phyloP scores from a whole-genome alignment of 2,888 invertebrate species.

The Horisme vitalbata region DNA sequence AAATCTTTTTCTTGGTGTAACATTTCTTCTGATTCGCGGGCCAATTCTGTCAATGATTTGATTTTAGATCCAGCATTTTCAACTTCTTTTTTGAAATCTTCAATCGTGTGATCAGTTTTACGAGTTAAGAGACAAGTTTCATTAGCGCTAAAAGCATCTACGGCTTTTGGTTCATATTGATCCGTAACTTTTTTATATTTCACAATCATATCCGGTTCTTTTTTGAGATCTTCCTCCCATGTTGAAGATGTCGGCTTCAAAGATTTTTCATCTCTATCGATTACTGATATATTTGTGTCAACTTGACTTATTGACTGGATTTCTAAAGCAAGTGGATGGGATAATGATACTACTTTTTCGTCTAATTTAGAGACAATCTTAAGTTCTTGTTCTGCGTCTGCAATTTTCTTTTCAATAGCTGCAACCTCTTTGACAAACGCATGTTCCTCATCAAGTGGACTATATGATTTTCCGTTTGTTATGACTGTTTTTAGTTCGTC shows the following conservation, averaged over 20 bases:
- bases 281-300: neutral
- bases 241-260: no score
- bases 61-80: constrained; percentile 28
- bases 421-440: constrained; percentile 17
- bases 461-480: constrained; percentile 19
- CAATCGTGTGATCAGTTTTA: constrained; percentile 1
- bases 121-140: neutral
- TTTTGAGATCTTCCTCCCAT: no score
- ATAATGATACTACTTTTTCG: neutral
- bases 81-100: constrained; percentile 31
- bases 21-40: constrained; percentile 45
- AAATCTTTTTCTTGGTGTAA: constrained; percentile 43
- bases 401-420: constrained; percentile 20
- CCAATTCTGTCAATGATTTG: constrained; percentile 34
- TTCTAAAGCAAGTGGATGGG: constrained; percentile 6
- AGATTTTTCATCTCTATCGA: neutral
- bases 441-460: constrained; percentile 18
- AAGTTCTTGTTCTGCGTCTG: constrained; percentile 37
- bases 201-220: no score
- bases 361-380: constrained; percentile 34
- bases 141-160: neutral
- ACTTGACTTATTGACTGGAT: neutral
- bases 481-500: constrained; percentile 4
- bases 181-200: no score
- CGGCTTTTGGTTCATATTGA: no score